Evolutionary conservation across 2,797 vertebrate genomes (phyloP), one percentile per base, ranked within the genome.

Genomic region (Pristis pectinata): DNA sequence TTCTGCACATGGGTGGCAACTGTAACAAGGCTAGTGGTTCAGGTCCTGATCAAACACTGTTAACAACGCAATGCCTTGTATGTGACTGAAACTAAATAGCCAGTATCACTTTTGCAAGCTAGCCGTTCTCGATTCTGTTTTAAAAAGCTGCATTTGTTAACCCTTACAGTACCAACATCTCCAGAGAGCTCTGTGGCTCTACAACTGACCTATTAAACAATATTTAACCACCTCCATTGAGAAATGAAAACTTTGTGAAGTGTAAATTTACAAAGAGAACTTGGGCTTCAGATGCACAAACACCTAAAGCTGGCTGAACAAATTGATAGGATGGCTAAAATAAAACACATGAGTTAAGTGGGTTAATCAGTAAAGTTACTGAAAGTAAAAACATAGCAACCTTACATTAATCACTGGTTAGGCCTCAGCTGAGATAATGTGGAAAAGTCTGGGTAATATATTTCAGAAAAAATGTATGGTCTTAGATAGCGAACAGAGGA

Each of bases 1-100:
- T 95, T 95, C 96, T 95, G 92, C 95, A 96, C 95, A 96, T 97
- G 96, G 96, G 96, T 96, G 96, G 95, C 95, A 95, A 94, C 95
- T 95, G 95, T 94, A 95, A 96, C 96, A 95, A 94, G 94, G 95
- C 95, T 97, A 96, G 95, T 95, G 96, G 96, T 97, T 96, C 95
- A 95, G 94, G 95, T 95, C 59, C n/a, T 91, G 87, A 91, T 91
- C 92, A 94, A 94, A 76, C 70, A 44, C 92, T 74, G 64, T 94
- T 94, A 94, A 74, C 92, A 94, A 76, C 92, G 70, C 70, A 74
- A 53, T 94, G 72, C 92, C 70, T 94, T 76, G 92, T 94, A 70
- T 74, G 92, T 94, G 92, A 94, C 44, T 94, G 92, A 94, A 94
- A 94, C 92, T 72, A 94, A 94, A 94, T 94, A 94, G 67, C 67